Evolutionary conservation across 2,888 invertebrate species (phyloP).

Genomic region (Amphipyra tragopoginis): DNA sequence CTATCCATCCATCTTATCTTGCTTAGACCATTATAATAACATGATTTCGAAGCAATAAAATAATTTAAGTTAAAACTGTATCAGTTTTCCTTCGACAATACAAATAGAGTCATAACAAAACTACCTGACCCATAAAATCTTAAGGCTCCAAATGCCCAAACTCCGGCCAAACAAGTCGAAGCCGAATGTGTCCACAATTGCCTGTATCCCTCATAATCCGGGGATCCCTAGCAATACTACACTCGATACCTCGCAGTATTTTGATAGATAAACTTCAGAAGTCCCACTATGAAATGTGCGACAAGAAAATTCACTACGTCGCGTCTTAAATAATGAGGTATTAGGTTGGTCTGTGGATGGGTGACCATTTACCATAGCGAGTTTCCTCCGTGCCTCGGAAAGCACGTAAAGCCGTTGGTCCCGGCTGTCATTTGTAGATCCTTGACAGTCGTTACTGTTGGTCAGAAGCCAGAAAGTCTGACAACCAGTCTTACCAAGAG

Average conservation of each 20-base stretch:
- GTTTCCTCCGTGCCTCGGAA: no score
- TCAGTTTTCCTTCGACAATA: constrained; percentile 3
- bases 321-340: no score
- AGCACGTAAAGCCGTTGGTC: no score
- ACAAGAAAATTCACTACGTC: not conserved
- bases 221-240: constrained; percentile 43
- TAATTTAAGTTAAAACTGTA: not conserved
- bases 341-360: no score
- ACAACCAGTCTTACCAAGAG: no score
- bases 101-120: constrained; percentile 21
- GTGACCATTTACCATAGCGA: no score
- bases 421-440: no score
- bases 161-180: constrained; percentile 27
- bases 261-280: constrained; percentile 26
- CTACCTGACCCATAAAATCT: constrained; percentile 39
- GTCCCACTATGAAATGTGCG: not conserved
- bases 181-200: constrained; percentile 53
- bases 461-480: no score
- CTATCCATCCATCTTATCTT: no score
- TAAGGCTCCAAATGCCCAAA: constrained; percentile 30
- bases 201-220: constrained; percentile 50
- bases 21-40: no score
- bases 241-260: constrained; percentile 27
- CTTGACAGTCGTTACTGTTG: no score
- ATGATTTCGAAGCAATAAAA: no score